Conservation (phyloP, 2,888 invertebrate genomes). For the Macrosoma leucophasiata region DNA sequence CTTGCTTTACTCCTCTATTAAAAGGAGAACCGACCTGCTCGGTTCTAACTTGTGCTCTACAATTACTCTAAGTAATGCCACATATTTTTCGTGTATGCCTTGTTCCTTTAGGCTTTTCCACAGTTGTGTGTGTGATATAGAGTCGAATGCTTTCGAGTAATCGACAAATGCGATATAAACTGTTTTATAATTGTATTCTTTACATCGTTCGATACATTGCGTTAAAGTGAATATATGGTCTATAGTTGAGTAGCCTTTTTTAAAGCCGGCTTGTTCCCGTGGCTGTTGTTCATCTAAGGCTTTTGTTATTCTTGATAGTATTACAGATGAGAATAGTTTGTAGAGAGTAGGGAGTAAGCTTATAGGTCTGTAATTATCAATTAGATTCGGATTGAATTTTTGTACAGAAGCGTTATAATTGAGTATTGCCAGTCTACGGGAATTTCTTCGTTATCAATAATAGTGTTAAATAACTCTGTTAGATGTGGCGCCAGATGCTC, state of each 20-base stretch:
- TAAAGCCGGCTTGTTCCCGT: constrained; percentile 11
- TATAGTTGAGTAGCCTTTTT: constrained; percentile 9
- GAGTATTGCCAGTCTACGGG: too few relatives aligned
- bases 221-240: constrained; percentile 8
- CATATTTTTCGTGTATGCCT: constrained; percentile 4
- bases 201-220: constrained; percentile 9
- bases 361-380: too few relatives aligned
- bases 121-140: constrained; percentile 6
- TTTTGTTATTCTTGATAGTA: constrained; percentile 8
- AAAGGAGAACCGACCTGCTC: constrained; percentile 8
- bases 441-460: too few relatives aligned
- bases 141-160: constrained; percentile 9
- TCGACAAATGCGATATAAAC: too few relatives aligned
- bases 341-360: too few relatives aligned
- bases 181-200: neutral
- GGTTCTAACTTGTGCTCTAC: constrained; percentile 6
- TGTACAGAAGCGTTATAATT: too few relatives aligned
- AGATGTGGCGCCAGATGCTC: too few relatives aligned
- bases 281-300: constrained; percentile 12
- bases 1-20: constrained; percentile 14
- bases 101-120: neutral
- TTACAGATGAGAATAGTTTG: too few relatives aligned
- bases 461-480: too few relatives aligned
- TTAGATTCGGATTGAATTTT: too few relatives aligned
- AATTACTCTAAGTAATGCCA: constrained; percentile 9